Evolutionary conservation across 2,797 vertebrate species (phyloP).

Genomic region (Sphaeramia orbicularis): DNA sequence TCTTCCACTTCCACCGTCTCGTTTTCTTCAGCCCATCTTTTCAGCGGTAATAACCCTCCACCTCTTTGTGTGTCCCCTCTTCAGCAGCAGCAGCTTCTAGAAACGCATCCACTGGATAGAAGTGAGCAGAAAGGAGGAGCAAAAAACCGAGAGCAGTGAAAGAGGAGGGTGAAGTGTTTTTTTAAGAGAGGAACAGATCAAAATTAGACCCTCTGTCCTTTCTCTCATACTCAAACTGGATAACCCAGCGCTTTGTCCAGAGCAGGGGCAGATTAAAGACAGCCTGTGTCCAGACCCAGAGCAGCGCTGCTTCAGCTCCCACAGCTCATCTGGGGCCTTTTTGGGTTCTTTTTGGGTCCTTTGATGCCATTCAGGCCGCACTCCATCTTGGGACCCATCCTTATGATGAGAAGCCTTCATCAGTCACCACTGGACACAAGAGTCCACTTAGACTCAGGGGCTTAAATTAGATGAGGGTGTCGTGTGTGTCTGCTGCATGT

Average conservation of each 20-base stretch:
- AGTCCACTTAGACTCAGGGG: slow-evolving; percentile 80
- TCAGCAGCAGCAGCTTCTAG: slow-evolving; percentile 18
- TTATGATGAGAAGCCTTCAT: slow-evolving; percentile 84
- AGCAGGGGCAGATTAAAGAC: slow-evolving; percentile 77
- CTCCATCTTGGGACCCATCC: slow-evolving; percentile 78
- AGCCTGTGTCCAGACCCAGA: slow-evolving; percentile 58
- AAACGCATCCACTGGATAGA: slow-evolving; percentile 35
- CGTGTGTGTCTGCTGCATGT: slow-evolving; percentile 41
- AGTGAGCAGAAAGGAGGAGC: slow-evolving; percentile 20
- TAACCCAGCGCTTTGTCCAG: slow-evolving; percentile 65
- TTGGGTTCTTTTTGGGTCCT: too few relatives aligned
- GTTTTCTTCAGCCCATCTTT: slow-evolving; percentile 28
- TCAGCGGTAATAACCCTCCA: slow-evolving; percentile 43
- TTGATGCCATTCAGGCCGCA: slow-evolving; percentile 64
- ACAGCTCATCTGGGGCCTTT: slow-evolving; percentile 72
- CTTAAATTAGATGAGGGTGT: slow-evolving; percentile 76
- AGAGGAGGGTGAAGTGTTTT: slow-evolving; percentile 28
- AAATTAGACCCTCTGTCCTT: slow-evolving; percentile 43
- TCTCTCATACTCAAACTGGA: slow-evolving; percentile 49
- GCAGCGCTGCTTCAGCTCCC: slow-evolving; percentile 59
- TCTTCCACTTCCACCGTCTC: slow-evolving; percentile 41
- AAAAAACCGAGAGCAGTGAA: slow-evolving; percentile 15
- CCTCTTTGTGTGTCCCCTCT: slow-evolving; percentile 26
- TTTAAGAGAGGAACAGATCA: slow-evolving; percentile 23
- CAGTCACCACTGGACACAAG: slow-evolving; percentile 76